Base-by-base conservation (phyloP, 2,888 invertebrate genomes). In the Caenorhabditis drosophilae region DNA sequence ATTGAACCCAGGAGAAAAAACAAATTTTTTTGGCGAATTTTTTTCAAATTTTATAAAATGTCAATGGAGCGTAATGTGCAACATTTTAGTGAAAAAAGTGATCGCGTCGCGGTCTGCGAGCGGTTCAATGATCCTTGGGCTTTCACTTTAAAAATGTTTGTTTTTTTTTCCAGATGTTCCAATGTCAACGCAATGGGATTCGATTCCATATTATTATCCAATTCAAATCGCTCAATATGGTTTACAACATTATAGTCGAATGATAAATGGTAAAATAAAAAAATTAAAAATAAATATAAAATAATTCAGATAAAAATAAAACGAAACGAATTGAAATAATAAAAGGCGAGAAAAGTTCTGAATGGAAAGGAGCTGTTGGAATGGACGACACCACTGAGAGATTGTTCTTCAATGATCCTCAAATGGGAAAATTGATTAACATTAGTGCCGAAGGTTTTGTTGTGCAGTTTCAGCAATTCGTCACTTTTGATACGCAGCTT, bases 151-250 rank as follows among this genome's bases (percentile, higher is more conserved):
- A n/a, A n/a, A n/a, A n/a, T n/a, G 11, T 4, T 7, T 47, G 2
- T 27, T 11, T 16, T 23, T 20, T 6, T 23, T 52, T 68, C 15
- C 72, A 86, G 87, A 86, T 45, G 93, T 95, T 16, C 95, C 95
- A 0, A 90, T 95, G 52, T 93, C 93, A n/a, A 92, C 91, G 0
- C 95, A 95, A 84, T 98, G 98, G 98, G 92, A 93, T 78, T 90
- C 91, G 34, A 89, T 89, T 67, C 97, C 97, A 0, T 96, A 97
- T 85, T 93, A 90, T 85, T 98, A 98, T 86, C 95, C 97, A 0
- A 97, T 95, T 1, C 97, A 98, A 86, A 95, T 98, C 73, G 95
- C 97, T 6, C 98, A 98, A 85, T 98, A 93, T 84, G 98, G 93
- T 0, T 86, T 98, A 56, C 92, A 95, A 11, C 98, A 98, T 86